phyloP scores from a whole-genome alignment of 92 coral and sea anemone species.

The Paramuricea clavata region DNA sequence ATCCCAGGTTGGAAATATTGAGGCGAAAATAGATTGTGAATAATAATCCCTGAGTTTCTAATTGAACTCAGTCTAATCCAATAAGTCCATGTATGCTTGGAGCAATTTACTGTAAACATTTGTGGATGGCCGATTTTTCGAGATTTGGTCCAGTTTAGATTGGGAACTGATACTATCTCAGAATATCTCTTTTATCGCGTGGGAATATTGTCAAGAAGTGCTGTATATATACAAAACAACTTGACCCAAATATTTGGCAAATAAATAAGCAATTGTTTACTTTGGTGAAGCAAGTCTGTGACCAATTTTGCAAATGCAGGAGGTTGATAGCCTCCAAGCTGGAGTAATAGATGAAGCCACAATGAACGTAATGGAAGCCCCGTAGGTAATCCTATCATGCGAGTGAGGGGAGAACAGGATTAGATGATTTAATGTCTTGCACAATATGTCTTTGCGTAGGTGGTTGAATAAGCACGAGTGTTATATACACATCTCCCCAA shows the following conservation, averaged over 20 bases:
- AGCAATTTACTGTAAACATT: not conserved
- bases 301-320: conserved; percentile 11
- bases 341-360: not conserved
- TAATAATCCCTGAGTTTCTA: not conserved
- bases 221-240: not conserved
- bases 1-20: not conserved
- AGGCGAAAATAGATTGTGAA: not conserved
- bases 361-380: conserved; percentile 18
- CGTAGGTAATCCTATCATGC: conserved; percentile 8
- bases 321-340: conserved; percentile 16
- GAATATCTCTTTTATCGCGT: conserved; percentile 12
- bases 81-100: not conserved
- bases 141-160: not conserved
- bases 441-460: not conserved
- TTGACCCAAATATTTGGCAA: conserved; percentile 11
- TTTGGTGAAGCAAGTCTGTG: not conserved
- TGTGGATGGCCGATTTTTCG: not conserved
- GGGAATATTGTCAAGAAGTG: conserved; percentile 2
- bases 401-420: conserved; percentile 1
- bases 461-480: not conserved
- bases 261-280: conserved; percentile 5
- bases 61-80: conserved; percentile 12
- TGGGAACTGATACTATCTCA: not conserved
- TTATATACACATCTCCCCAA: conserved; percentile 7
- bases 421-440: not conserved